These are phyloP conservation scores for Gerris buenoi DNA, from an alignment of 1,140 invertebrate genomes.

Conservation along the genomic window DNA sequence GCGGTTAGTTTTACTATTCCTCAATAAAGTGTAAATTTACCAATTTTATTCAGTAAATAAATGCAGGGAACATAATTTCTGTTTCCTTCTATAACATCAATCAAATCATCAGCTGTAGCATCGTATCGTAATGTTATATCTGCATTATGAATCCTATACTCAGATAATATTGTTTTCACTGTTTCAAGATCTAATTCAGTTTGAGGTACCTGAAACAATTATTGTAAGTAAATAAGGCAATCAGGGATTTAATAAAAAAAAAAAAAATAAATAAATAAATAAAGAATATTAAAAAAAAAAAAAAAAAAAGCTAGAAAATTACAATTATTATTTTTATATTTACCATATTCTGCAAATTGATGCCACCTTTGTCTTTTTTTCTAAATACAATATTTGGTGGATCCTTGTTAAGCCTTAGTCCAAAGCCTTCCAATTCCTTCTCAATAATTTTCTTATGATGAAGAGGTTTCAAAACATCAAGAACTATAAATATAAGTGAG, in stretches of 20 bases:
- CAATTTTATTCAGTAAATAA: slow-evolving; percentile 98
- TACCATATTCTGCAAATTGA: slow-evolving; percentile 81
- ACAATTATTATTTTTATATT: slow-evolving; percentile 21
- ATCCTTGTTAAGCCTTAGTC: slow-evolving; percentile 87
- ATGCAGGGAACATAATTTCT: slow-evolving; percentile 96
- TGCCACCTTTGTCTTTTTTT: slow-evolving; percentile 89
- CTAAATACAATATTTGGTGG: slow-evolving; percentile 94
- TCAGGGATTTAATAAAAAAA: too few species aligned
- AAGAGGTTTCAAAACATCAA: slow-evolving; percentile 94
- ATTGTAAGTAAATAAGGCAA: too few species aligned
- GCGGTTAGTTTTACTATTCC: too few species aligned
- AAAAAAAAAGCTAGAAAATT: too few species aligned
- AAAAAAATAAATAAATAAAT: too few species aligned
- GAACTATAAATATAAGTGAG: slow-evolving; percentile 92
- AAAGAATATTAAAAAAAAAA: too few species aligned
- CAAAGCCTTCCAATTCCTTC: slow-evolving; percentile 97
- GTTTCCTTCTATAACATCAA: slow-evolving; percentile 98
- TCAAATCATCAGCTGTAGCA: slow-evolving; percentile 92
- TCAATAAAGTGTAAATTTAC: slow-evolving; percentile 34
- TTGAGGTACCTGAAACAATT: too few species aligned
- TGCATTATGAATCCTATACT: slow-evolving; percentile 98
- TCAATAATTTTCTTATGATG: slow-evolving; percentile 92
- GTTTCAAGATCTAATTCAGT: slow-evolving; percentile 88
- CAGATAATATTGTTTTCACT: slow-evolving; percentile 89
- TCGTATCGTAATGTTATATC: slow-evolving; percentile 90